Conservation (phyloP, 1,140 invertebrate genomes). For the Streblospio benedicti region DNA sequence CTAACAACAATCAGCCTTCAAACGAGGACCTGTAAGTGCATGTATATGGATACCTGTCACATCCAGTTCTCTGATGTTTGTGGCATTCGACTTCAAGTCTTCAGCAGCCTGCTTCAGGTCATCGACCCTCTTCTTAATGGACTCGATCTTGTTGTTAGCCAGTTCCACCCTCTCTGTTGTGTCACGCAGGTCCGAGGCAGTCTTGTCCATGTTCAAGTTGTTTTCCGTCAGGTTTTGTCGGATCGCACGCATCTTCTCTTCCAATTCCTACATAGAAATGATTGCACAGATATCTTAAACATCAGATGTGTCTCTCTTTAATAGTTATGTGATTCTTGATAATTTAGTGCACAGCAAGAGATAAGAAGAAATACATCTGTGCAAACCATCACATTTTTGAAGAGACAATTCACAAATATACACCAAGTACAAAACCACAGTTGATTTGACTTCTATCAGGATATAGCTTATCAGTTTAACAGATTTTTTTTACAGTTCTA, state of each 20-base stretch:
- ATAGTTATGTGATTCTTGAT: too few relatives aligned
- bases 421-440: too few relatives aligned
- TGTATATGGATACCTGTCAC: conserved; percentile 60
- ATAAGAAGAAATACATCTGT: background rate
- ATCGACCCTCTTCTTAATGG: conserved; percentile 63
- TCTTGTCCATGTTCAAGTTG: conserved; percentile 52
- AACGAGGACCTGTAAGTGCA: background rate
- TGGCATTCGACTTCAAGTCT: conserved; percentile 74
- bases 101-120: conserved; percentile 63
- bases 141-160: conserved; percentile 66
- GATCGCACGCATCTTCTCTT: too few relatives aligned
- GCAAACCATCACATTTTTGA: background rate
- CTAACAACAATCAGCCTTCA: background rate
- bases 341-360: background rate
- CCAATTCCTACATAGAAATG: too few relatives aligned
- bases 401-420: background rate
- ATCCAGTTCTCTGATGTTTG: conserved; percentile 84
- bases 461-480: too few relatives aligned
- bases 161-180: conserved; percentile 69
- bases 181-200: conserved; percentile 60
- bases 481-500: too few relatives aligned
- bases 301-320: too few relatives aligned
- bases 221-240: conserved; percentile 50
- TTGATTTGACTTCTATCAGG: too few relatives aligned
- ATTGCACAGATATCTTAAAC: too few relatives aligned